Evolutionary conservation across 2,888 invertebrate species (phyloP).

Genomic region (Quadroppia sp.): DNA sequence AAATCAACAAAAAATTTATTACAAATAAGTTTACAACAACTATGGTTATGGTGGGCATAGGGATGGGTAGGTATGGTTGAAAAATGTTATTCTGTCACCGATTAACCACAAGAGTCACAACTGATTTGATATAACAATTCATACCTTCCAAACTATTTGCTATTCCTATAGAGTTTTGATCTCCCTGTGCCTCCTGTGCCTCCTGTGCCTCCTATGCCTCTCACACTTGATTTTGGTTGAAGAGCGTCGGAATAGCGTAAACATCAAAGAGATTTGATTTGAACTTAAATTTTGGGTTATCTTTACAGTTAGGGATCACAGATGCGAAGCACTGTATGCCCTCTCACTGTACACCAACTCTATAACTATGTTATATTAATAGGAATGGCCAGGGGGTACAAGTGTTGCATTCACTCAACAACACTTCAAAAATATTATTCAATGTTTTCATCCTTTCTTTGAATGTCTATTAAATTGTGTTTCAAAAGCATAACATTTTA

Average conservation of each 20-base stretch:
- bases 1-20: too few species aligned
- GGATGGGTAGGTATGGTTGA: too few species aligned
- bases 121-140: slow-evolving; percentile 4
- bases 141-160: slow-evolving; percentile 9
- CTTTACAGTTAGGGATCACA: slow-evolving; percentile 13
- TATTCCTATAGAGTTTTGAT: slow-evolving; percentile 13
- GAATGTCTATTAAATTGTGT: too few species aligned
- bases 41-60: too few species aligned
- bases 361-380: too few species aligned
- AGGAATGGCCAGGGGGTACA: too few species aligned
- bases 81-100: too few species aligned
- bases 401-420: too few species aligned
- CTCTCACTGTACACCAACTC: background rate
- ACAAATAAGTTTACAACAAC: too few species aligned
- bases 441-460: too few species aligned
- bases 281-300: background rate
- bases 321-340: slow-evolving; percentile 6
- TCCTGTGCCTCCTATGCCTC: background rate
- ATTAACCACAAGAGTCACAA: background rate
- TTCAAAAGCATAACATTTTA: too few species aligned
- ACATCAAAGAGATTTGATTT: background rate
- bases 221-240: background rate
- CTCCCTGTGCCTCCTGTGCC: background rate
- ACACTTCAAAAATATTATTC: too few species aligned
- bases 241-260: background rate